Percentiles rank a stretch among this genome's conserved stretches.
These are phyloP conservation scores for Eupithecia tripunctaria DNA, from an alignment of 2,888 invertebrate species.

Conservation along the genomic window DNA sequence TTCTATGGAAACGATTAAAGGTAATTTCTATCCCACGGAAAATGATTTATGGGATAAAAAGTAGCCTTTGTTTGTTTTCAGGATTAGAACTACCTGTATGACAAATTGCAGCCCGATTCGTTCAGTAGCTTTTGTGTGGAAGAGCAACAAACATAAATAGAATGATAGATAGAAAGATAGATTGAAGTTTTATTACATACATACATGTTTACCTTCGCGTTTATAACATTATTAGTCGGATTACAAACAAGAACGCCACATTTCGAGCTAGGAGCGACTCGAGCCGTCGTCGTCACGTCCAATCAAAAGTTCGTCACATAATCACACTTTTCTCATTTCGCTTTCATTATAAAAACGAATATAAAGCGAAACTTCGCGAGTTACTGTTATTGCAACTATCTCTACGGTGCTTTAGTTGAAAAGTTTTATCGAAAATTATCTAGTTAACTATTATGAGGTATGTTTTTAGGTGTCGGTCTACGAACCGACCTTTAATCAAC, in stretches of 20 bases:
- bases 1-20: too few relatives aligned
- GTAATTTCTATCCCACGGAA: too few relatives aligned
- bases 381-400: conserved; percentile 45
- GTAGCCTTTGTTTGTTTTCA: too few relatives aligned
- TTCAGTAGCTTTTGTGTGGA: too few relatives aligned
- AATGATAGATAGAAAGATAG: too few relatives aligned
- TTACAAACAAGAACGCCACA: background rate
- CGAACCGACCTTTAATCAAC: background rate
- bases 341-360: conserved; percentile 45
- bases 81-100: too few relatives aligned
- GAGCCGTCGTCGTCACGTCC: conserved; percentile 30
- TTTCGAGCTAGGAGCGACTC: conserved; percentile 14
- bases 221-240: too few relatives aligned
- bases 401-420: conserved; percentile 28
- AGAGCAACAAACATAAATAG: too few relatives aligned
- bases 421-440: background rate
- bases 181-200: too few relatives aligned
- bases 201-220: too few relatives aligned
- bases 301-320: conserved; percentile 34
- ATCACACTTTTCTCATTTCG: conserved; percentile 41
- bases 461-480: background rate
- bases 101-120: too few relatives aligned
- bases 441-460: background rate
- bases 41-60: too few relatives aligned
- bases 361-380: conserved; percentile 40